Evolutionary conservation across 2,888 invertebrate genomes (phyloP), one percentile per base, ranked within the genome.

Genomic region (Spilarctia lutea): DNA sequence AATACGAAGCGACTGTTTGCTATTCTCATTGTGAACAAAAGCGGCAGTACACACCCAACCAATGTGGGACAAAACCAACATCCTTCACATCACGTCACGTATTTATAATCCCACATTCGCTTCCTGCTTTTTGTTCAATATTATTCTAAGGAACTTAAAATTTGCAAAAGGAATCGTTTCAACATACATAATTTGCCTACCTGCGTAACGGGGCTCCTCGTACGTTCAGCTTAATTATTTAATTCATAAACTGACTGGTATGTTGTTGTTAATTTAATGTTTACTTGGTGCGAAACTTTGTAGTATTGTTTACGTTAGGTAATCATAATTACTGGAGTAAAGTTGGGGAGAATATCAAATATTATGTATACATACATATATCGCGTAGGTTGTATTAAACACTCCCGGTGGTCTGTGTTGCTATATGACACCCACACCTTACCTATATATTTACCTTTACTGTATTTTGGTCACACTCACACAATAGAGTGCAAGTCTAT

Each of bases 51-150:
- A 80, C 85, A 85, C 84, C 84, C 85, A 83, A 83, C 83, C 66
- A 60, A 52, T 52, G 71, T 71, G 90, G 92, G 88, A 89, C 92
- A 92, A 91, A 94, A 91, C 94, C 94, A 93, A 93, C 94, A 94
- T 93, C 94, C 92, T 91, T 89, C 90, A 90, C 90, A 90, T 90
- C 91, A 88, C 91, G 89, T 91, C 94, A 93, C 92, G 94, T 94
- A 93, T 94, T 94, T 94, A 93, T 94, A 94, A 94, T 94, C 93
- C 91, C 91, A 90, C 91, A 90, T 90, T 90, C 90, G 90, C 91
- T 94, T 94, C 95, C 95, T 94, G 94, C 90, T 93, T 94, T 94
- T 94, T 95, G 93, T 94, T 91, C 88, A 87, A 90, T 89, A 89
- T 91, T 90, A 89, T 85, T 91, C 90, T 90, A 91, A 90, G 89